Base-by-base conservation (phyloP, 2,113 vertebrate genomes). In the Chloropsis cyanopogon region DNA sequence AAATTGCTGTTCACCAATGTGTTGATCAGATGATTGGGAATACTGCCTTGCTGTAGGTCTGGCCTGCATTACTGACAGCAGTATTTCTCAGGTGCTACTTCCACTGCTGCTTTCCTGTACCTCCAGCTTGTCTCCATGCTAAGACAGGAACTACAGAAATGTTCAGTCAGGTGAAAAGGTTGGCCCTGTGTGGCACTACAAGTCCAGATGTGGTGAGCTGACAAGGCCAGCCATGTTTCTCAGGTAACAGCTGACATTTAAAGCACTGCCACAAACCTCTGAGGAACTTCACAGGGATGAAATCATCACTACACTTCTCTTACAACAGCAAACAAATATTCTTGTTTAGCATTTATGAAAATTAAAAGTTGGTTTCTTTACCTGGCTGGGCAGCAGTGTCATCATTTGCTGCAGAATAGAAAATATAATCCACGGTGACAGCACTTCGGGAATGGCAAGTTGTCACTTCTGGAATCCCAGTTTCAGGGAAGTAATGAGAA, bases 341-440 rank as follows among this genome's bases (percentile, higher is more conserved):
- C 16, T 37, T n/a, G 29, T 46, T 71, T 54, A 60, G 28, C 52
- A 39, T 54, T 69, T 73, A 26, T 44, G 39, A 73, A 65, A 76
- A 91, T 59, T 20, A 57, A 8, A 64, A 70, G 52, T 4, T 77
- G 16, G 8, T 61, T 64, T 89, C 21, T 84, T 92, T 96, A 98
- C 98, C 98, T 98, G 97, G 84, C 20, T 95, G 94, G 75, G 47
- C 49, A 77, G 81, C 64, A 50, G n/a, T 25, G 6, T 89, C 94
- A 13, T 97, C 94, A 3, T 95, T 97, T 64, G 95, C 96, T 60
- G 98, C 97, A 25, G 99, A 99, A 96, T 99, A 99, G 96, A 99
- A 98, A 95, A 99, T 99, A 92, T 99, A 99, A 95, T 99, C 99
- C 88, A 99, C 99, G 0, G 99, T 99, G 86, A 98, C 95, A 95